phyloP scores from a whole-genome alignment of 2,113 vertebrate genomes.

The Aptenodytes forsteri region DNA sequence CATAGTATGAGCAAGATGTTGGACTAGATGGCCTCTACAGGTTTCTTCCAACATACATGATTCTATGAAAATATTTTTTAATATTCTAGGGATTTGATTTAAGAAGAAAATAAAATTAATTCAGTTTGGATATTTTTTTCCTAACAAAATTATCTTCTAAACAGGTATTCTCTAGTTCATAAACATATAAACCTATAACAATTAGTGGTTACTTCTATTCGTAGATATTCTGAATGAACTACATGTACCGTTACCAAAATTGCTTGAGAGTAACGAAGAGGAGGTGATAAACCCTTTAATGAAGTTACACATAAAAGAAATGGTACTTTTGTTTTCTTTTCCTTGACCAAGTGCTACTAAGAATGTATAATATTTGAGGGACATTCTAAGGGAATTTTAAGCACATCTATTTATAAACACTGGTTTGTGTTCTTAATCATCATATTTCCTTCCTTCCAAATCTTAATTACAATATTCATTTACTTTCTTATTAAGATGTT shows the following conservation, averaged over 20 bases:
- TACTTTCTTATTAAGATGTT: background rate
- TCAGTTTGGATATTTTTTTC: background rate
- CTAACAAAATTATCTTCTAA: background rate
- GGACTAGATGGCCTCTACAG: background rate
- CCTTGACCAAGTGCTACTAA: background rate
- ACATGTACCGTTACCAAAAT: background rate
- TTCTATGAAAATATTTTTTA: background rate
- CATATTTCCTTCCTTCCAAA: background rate
- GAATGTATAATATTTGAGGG: background rate
- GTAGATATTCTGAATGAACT: background rate
- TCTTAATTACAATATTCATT: background rate
- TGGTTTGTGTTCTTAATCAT: background rate
- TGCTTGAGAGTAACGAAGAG: background rate
- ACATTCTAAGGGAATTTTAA: background rate
- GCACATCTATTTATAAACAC: background rate
- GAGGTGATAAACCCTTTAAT: background rate
- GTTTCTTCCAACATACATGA: background rate
- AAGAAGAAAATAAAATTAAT: background rate
- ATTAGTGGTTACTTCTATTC: background rate
- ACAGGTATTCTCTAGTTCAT: background rate
- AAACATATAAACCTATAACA: background rate
- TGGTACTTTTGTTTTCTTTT: background rate
- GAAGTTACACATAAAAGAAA: background rate
- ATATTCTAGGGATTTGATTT: background rate
- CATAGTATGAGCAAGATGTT: background rate